Evolutionary conservation across 2,113 vertebrate species (phyloP).

Genomic region (Bufo bufo): DNA sequence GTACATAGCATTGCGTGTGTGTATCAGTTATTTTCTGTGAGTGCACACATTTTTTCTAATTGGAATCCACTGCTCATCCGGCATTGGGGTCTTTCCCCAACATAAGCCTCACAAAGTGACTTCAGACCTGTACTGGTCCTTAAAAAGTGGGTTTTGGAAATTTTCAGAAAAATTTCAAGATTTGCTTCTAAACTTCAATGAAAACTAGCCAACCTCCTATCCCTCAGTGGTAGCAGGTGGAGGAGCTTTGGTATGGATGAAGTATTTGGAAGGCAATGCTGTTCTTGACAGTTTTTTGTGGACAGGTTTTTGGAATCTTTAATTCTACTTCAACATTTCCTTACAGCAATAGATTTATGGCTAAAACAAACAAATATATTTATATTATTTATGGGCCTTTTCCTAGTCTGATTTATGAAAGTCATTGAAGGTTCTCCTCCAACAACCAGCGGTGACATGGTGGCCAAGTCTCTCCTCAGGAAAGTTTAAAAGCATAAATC

Average conservation of each 20-base stretch:
- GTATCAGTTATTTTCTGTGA: too few relatives aligned
- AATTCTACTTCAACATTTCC: neutral
- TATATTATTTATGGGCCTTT: neutral
- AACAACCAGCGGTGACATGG: slow-evolving; percentile 22
- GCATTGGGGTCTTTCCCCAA: too few relatives aligned
- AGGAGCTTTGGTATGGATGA: too few relatives aligned
- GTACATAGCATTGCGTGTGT: too few relatives aligned
- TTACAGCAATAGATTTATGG: slow-evolving; percentile 24
- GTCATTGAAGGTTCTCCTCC: neutral
- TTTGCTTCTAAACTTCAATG: neutral
- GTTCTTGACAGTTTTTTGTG: neutral
- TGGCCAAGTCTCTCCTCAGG: neutral
- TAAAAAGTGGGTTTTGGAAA: too few relatives aligned
- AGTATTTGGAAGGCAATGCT: neutral
- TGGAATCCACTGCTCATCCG: too few relatives aligned
- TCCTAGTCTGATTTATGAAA: slow-evolving; percentile 40
- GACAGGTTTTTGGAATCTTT: neutral
- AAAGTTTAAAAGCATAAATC: slow-evolving; percentile 47
- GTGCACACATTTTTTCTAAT: too few relatives aligned
- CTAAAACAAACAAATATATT: slow-evolving; percentile 25
- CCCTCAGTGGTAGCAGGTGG: neutral
- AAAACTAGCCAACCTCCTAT: neutral
- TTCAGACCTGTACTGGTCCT: too few relatives aligned
- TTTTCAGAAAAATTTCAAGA: too few relatives aligned
- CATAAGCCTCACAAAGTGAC: too few relatives aligned